Percentiles rank a stretch among this genome's conserved stretches.
These are phyloP conservation scores for Megaustenia siamemsis DNA, from an alignment of 2,888 invertebrate species.

Conservation along the genomic window DNA sequence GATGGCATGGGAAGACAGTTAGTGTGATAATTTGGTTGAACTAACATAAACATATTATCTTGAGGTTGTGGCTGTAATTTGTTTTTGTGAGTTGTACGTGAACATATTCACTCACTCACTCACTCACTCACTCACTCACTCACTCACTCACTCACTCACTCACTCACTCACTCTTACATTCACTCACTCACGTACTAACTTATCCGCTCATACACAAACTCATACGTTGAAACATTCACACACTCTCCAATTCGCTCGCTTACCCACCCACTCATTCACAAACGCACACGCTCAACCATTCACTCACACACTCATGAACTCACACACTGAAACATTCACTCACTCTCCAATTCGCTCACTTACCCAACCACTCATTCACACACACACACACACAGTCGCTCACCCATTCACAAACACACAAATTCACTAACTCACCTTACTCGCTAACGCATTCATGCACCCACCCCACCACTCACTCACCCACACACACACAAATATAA, in stretches of 20 bases:
- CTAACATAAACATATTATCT: no score
- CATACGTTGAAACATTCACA: neutral
- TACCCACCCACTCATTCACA: neutral
- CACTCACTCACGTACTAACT: neutral
- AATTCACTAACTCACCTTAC: neutral
- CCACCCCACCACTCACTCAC: no score
- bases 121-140: slow-evolving; percentile 1
- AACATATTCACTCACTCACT: neutral
- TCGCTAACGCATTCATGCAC: neutral
- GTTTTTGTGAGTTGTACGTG: no score
- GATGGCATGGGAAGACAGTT: no score
- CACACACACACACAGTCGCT: neutral
- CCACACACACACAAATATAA: no score
- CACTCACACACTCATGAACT: neutral
- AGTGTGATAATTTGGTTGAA: no score
- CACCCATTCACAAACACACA: neutral
- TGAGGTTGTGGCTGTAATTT: no score
- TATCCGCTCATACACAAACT: neutral
- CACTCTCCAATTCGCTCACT: neutral
- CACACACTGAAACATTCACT: neutral
- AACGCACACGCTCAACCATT: neutral
- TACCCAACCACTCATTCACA: neutral
- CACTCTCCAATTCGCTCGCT: neutral
- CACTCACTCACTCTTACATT: neutral
- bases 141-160: neutral